Conservation (phyloP, 2,797 vertebrate genomes). For the Chiroxiphia lanceolata region DNA sequence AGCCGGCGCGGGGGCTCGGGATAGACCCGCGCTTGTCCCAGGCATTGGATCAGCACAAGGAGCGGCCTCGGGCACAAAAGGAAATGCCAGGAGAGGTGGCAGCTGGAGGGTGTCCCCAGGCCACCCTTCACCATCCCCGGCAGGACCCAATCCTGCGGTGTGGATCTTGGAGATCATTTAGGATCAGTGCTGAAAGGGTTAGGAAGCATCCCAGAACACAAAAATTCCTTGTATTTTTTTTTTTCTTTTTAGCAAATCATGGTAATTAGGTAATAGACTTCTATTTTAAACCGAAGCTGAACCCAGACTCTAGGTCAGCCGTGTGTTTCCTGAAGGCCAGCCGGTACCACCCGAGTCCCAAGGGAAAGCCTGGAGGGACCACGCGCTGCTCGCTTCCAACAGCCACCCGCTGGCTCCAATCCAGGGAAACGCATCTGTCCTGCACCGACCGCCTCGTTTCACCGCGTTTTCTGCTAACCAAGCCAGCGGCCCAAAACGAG, state of each 20-base stretch:
- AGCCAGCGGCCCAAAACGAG: background rate
- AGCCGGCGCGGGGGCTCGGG: fast-evolving
- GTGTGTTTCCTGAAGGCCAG: background rate
- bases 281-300: background rate
- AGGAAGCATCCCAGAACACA: background rate
- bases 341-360: fast-evolving
- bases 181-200: background rate
- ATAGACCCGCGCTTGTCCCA: background rate
- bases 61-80: background rate
- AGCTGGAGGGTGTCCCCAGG: background rate
- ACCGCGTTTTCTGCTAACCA: background rate
- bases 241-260: fast-evolving
- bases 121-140: background rate
- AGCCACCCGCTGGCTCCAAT: fast-evolving
- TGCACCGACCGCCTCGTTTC: background rate
- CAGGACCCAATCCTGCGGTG: background rate
- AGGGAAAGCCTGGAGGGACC: background rate
- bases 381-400: background rate
- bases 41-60: background rate
- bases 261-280: background rate
- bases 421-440: fast-evolving
- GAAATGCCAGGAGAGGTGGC: background rate
- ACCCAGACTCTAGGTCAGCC: background rate
- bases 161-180: background rate
- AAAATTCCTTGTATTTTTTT: background rate